phyloP scores from a whole-genome alignment of 1,140 invertebrate genomes.

The Tetramorium parvispinum region DNA sequence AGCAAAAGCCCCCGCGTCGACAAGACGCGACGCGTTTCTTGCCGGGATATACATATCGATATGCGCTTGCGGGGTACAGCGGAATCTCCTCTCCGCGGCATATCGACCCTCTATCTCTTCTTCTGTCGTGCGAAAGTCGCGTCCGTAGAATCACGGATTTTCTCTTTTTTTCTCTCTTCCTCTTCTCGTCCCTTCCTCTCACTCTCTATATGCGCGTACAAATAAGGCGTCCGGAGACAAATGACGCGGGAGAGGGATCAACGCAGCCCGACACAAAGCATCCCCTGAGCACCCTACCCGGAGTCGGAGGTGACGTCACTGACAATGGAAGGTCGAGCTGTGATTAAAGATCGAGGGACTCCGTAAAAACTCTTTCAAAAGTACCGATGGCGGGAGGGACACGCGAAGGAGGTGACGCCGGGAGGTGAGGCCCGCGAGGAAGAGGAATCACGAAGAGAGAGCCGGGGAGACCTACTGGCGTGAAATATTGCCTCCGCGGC shows the following conservation, averaged over 20 bases:
- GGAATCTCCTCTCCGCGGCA: not conserved
- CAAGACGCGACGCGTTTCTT: conserved; percentile 37
- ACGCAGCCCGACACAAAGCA: conserved; percentile 80
- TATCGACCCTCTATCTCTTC: conserved; percentile 14
- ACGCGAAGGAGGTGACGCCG: conserved; percentile 61
- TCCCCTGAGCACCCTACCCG: conserved; percentile 78
- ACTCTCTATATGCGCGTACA: conserved; percentile 69
- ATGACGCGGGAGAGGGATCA: conserved; percentile 83
- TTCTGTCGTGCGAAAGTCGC: conserved; percentile 21
- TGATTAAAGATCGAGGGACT: conserved; percentile 85
- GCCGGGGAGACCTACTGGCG: conserved; percentile 67
- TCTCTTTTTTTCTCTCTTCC: not conserved
- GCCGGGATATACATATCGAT: conserved; percentile 36
- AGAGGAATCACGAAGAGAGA: conserved; percentile 41
- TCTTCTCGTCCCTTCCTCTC: not conserved
- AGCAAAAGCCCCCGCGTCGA: conserved; percentile 30
- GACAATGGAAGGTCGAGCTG: conserved; percentile 85
- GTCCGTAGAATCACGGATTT: conserved; percentile 42
- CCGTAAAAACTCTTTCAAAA: conserved; percentile 84
- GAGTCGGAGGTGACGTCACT: conserved; percentile 83
- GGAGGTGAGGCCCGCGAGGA: conserved; percentile 59
- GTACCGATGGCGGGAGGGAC: conserved; percentile 67
- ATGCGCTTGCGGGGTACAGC: not conserved
- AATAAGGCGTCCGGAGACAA: conserved; percentile 81
- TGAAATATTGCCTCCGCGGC: conserved; percentile 77